Base-by-base conservation (phyloP, 2,888 invertebrate genomes). In the Escarpia spicata region DNA sequence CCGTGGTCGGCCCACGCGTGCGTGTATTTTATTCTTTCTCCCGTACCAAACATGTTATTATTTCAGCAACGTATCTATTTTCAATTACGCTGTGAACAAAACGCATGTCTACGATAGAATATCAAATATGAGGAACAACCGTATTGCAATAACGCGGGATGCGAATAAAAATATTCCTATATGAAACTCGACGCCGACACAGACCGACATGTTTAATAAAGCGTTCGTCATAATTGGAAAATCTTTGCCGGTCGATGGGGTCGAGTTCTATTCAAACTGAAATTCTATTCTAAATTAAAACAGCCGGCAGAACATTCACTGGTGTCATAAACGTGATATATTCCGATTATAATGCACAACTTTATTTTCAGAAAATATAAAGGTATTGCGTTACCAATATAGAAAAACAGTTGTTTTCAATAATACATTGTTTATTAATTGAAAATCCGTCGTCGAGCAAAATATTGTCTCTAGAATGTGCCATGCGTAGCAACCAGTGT, bases 211-310 rank as follows among this genome's bases (percentile, higher is more conserved):
- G 19, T 75, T 75, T 75, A 75, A 75, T 75, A 75, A 75, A 75
- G 75, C 75, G 26, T 75, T 6, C 19, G 26, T 75, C 75, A 75
- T 75, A 75, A 75, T 75, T 75, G 75, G 75, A 75, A 26, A 75
- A 75, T 75, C 75, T 75, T 75, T 9, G 75, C 75, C 12, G 75
- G 75, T 75, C 26, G 75, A 6, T 26, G 75, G 75, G 75, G n/a
- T 75, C 75, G 75, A 26, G n/a, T 75, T 75, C 75, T 75, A 26
- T 75, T 75, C n/a, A 75, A 75, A 75, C 75, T 75, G 75, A 75
- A 75, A 75, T 75, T 75, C 75, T 75, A 75, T 75, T 75, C 75
- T 75, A 75, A 75, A 75, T 75, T 75, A 75, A 75, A 75, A 75
- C 75, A 75, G 75, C 75, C 6, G 75, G 15, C 26, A 26, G 75